phyloP scores from a whole-genome alignment of 2,888 invertebrate species.

The Cistogaster globosa region DNA sequence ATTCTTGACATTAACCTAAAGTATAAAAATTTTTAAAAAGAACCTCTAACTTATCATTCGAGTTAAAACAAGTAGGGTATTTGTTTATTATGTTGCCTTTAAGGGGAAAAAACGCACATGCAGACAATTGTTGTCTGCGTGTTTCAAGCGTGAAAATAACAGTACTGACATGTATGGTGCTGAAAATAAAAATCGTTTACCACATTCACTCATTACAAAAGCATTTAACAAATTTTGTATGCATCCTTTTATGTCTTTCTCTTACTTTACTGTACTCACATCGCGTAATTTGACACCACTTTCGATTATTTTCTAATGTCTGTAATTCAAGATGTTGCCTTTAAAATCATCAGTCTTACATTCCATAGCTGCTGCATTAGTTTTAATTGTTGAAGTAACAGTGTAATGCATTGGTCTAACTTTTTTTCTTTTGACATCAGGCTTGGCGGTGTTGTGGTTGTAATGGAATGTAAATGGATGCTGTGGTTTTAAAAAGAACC shows the following conservation, averaged over 20 bases:
- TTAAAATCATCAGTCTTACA: slow-evolving; percentile 1
- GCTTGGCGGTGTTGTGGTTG: slow-evolving; percentile 41
- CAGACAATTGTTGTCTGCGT: slow-evolving; percentile 1
- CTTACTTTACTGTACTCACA: slow-evolving; percentile 13
- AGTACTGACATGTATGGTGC: slow-evolving; percentile 26
- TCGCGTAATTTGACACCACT: slow-evolving; percentile 72
- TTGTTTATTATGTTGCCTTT: background rate
- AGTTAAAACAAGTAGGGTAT: slow-evolving; percentile 5
- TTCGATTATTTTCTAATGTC: slow-evolving; percentile 68
- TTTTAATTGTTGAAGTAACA: background rate
- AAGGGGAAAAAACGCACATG: background rate
- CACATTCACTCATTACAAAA: slow-evolving; percentile 63
- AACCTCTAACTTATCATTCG: too few species aligned
- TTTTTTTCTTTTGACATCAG: slow-evolving; percentile 44
- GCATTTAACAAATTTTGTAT: slow-evolving; percentile 49
- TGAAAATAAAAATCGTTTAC: slow-evolving; percentile 50
- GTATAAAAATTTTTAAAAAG: too few species aligned
- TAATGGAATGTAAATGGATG: slow-evolving; percentile 1
- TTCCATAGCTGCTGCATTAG: background rate
- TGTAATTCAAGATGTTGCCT: slow-evolving; percentile 43
- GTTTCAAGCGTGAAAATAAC: slow-evolving; percentile 7
- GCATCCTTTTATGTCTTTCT: slow-evolving; percentile 29
- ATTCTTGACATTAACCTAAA: too few species aligned
- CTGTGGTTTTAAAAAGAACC: slow-evolving; percentile 32
- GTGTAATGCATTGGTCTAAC: slow-evolving; percentile 38